Base-by-base conservation (phyloP, 2,888 invertebrate genomes). In the Archaeoteleia sp. region DNA sequence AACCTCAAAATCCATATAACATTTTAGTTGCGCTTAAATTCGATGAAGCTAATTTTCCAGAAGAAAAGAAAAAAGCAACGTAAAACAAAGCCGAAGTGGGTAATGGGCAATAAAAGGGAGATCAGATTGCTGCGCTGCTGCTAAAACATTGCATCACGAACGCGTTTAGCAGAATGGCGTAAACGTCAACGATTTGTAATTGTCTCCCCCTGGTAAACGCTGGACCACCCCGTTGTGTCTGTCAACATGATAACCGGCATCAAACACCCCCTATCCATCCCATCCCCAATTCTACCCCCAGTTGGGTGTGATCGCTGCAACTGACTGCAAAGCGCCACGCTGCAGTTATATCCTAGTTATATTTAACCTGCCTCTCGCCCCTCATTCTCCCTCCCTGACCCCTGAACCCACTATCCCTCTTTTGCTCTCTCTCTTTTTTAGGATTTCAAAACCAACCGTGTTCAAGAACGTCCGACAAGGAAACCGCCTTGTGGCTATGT, bases 131-230 rank as follows among this genome's bases (percentile, higher is more conserved):
- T 55, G 55, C 40, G 55, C 27, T 27, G 51, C 51, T 51, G 61
- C 27, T 57, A 58, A 67, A 70, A 63, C 67, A 65, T 53, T 58
- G 67, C 63, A 67, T 63, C 67, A 57, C 67, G 67, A 35, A 55
- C 49, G 27, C 54, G 53, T 67, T 67, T 57, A 54, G 53, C 66
- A 53, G 53, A 55, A 63, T 75, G 79, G 78, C 77, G 78, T 80
- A 81, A 82, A 82, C 76, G 82, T 83, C 81, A 79, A 81, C 83
- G 80, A 84, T 83, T 84, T 84, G 81, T 84, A 82, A 82, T 83
- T 82, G 83, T 82, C 83, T 76, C 75, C 76, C 77, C 74, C 75
- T 72, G 76, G 75, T 70, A 65, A 71, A 72, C 71, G 73, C 67
- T 61, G 71, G 62, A 67, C 73, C 75, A 74, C 77, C 76, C 77